phyloP scores from a whole-genome alignment of 2,113 vertebrate species.

The Anolis sagrei region DNA sequence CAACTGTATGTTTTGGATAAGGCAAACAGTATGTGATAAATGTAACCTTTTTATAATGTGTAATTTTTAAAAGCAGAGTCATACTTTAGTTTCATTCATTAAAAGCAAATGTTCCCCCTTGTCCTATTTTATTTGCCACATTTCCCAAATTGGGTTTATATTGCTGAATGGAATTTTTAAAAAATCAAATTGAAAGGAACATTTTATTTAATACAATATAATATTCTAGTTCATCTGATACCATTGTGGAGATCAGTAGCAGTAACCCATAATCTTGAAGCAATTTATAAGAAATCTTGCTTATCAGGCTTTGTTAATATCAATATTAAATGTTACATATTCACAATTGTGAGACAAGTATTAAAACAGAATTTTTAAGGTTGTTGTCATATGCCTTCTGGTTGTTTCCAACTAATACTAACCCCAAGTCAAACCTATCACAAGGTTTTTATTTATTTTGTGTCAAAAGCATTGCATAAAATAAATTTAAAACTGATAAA shows the following conservation, averaged over 20 bases:
- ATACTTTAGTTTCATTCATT: slow-evolving; percentile 54
- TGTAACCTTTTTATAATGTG: slow-evolving; percentile 55
- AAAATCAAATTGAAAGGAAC: slow-evolving; percentile 49
- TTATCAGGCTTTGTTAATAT: background rate
- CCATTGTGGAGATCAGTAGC: slow-evolving; percentile 29
- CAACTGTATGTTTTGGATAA: slow-evolving; percentile 75
- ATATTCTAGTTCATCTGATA: slow-evolving; percentile 48
- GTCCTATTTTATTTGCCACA: slow-evolving; percentile 72
- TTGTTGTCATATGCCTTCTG: background rate
- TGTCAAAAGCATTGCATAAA: too few species aligned
- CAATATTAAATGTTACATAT: background rate
- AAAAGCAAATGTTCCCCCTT: slow-evolving; percentile 37
- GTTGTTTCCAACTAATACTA: too few species aligned
- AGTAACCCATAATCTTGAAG: slow-evolving; percentile 35
- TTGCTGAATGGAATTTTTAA: slow-evolving; percentile 50
- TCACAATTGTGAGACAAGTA: background rate
- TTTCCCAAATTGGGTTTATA: slow-evolving; percentile 66
- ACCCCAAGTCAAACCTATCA: too few species aligned
- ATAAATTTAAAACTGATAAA: too few species aligned
- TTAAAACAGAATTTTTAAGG: background rate
- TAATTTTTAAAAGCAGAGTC: slow-evolving; percentile 54
- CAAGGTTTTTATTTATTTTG: too few species aligned
- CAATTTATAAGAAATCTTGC: background rate
- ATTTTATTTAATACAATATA: slow-evolving; percentile 58
- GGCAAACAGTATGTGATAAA: slow-evolving; percentile 60